phyloP scores from a whole-genome alignment of 2,888 invertebrate genomes.

The Clivina fossor region DNA sequence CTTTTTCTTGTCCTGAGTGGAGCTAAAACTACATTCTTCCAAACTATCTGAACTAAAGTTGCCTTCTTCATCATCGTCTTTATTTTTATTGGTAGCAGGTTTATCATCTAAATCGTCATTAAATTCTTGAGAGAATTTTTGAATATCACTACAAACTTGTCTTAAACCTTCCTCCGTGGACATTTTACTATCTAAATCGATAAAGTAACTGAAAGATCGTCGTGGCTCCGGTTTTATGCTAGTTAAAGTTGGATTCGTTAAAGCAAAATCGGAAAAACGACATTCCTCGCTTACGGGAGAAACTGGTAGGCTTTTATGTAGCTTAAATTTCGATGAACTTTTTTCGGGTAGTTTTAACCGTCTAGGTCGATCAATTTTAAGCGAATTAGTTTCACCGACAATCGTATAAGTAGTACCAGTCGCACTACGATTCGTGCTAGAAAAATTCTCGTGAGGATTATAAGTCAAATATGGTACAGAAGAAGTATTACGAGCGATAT shows the following conservation, averaged over 20 bases:
- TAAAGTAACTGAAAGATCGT: conserved; percentile 67
- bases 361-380: conserved; percentile 46
- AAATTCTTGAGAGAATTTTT: conserved; percentile 51
- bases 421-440: conserved; percentile 26
- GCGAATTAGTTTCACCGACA: not conserved
- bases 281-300: conserved; percentile 79
- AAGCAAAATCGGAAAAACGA: conserved; percentile 50
- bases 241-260: conserved; percentile 37
- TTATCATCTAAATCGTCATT: conserved; percentile 39
- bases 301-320: conserved; percentile 75
- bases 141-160: conserved; percentile 52
- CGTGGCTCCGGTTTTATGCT: conserved; percentile 49
- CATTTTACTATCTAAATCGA: conserved; percentile 60
- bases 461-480: conserved; percentile 20
- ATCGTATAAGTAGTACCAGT: conserved; percentile 17
- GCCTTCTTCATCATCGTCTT: conserved; percentile 60
- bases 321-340: conserved; percentile 50
- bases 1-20: conserved; percentile 43
- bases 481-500: conserved; percentile 48
- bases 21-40: conserved; percentile 65
- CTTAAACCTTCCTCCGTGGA: conserved; percentile 49
- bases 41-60: conserved; percentile 80
- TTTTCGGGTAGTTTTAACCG: conserved; percentile 49
- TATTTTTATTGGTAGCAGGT: conserved; percentile 4
- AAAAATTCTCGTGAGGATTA: conserved; percentile 5